Evolutionary conservation across 2,888 invertebrate genomes (phyloP).

Genomic region (Coleophora deauratella): DNA sequence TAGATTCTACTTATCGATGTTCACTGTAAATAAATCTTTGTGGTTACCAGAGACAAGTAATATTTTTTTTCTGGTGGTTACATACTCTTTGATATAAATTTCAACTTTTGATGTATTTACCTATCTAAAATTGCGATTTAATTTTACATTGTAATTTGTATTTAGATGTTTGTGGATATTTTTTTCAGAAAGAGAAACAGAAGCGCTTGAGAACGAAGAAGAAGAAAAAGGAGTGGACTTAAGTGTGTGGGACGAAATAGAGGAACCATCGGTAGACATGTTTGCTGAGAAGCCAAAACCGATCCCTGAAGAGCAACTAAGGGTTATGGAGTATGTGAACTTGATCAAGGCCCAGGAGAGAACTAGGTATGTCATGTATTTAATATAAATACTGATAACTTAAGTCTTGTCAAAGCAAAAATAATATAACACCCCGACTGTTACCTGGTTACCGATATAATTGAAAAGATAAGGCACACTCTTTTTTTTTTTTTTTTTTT

Average conservation of each 20-base stretch:
- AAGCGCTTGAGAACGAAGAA: slow-evolving; percentile 6
- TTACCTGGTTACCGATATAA: no score
- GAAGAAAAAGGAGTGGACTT: slow-evolving; percentile 5
- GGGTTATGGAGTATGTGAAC: slow-evolving; percentile 14
- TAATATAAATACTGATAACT: no score
- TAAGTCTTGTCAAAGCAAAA: no score
- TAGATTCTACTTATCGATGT: no score
- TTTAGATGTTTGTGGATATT: slow-evolving; percentile 4
- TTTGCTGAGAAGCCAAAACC: slow-evolving; percentile 14
- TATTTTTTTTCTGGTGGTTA: no score
- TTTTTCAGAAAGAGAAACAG: background rate
- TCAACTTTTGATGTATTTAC: background rate
- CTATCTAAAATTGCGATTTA: background rate
- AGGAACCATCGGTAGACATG: slow-evolving; percentile 7
- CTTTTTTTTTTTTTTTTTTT: no score
- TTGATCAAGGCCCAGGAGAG: background rate
- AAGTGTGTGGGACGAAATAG: slow-evolving; percentile 29
- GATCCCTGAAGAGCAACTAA: slow-evolving; percentile 31
- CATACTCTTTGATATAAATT: no score
- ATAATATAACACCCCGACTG: no score
- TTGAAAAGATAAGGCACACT: no score
- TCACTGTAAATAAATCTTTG: no score
- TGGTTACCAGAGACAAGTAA: no score
- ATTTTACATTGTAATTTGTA: background rate
- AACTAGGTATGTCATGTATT: slow-evolving; percentile 1